Conservation (phyloP, 2,113 vertebrate species). For the Dermatemys mawii region DNA sequence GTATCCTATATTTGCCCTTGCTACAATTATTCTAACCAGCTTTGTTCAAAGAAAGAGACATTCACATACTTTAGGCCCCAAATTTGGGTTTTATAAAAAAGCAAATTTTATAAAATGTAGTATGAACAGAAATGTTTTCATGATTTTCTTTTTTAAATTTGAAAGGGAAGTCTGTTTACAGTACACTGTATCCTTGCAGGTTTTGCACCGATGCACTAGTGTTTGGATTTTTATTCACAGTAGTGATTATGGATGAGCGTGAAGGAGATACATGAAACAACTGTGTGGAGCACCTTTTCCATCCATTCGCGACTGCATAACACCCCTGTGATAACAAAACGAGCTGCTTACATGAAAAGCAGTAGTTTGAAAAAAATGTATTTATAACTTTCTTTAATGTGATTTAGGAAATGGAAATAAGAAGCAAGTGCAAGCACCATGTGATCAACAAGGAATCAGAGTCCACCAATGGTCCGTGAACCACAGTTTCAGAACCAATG, state of each 20-base stretch:
- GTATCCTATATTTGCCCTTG: rapidly evolving
- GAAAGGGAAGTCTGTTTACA: not conserved
- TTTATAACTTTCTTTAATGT: not conserved
- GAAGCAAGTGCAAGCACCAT: not conserved
- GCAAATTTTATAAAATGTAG: not conserved
- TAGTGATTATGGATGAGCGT: not conserved
- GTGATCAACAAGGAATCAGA: not conserved
- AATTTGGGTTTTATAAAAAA: not conserved
- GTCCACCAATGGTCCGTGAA: not conserved
- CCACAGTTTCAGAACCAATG: not conserved
- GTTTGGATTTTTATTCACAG: not conserved
- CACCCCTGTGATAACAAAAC: not conserved
- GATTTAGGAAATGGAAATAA: slow-evolving; percentile 21
- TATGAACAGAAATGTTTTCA: not conserved
- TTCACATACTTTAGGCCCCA: not conserved
- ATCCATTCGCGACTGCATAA: not conserved
- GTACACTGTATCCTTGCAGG: not conserved
- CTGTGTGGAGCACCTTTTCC: not conserved
- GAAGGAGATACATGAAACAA: not conserved
- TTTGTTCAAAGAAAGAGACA: not conserved
- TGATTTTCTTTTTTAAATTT: not conserved
- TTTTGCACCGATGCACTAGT: not conserved
- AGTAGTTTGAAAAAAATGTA: not conserved
- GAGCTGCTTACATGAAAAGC: not conserved
- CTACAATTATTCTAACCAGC: not conserved